These are phyloP conservation scores for Crambe crambe DNA, from an alignment of 37 sponge, comb jelly and placozoan genomes.

Conservation along the genomic window DNA sequence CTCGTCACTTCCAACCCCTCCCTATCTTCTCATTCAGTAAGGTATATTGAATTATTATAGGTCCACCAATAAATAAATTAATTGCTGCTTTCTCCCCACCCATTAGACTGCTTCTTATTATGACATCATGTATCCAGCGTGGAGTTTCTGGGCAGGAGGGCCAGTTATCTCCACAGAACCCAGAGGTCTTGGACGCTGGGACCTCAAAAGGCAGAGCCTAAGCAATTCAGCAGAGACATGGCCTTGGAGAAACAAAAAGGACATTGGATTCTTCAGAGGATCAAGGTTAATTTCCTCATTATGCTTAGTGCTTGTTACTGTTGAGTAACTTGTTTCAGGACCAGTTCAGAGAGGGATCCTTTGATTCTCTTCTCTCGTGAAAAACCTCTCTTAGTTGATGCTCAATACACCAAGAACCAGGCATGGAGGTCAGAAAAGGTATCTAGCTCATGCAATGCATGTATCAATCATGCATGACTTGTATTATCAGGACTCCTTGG, in stretches of 20 bases:
- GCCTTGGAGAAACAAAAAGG: slow-evolving; percentile 77
- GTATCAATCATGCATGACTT: neutral
- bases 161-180: slow-evolving; percentile 85
- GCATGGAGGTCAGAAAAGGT: slow-evolving; percentile 88
- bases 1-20: slow-evolving; percentile 33
- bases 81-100: neutral
- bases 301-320: neutral
- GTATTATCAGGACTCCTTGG: slow-evolving; percentile 84
- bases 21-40: slow-evolving; percentile 92
- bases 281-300: slow-evolving; percentile 59
- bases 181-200: slow-evolving; percentile 80
- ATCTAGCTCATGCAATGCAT: neutral
- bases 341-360: slow-evolving; percentile 88
- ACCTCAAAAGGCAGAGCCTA: slow-evolving; percentile 74
- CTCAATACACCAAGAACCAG: slow-evolving; percentile 93
- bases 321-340: slow-evolving; percentile 33
- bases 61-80: too few species aligned
- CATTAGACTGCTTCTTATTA: slow-evolving; percentile 54
- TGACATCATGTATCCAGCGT: slow-evolving; percentile 95
- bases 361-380: slow-evolving; percentile 68
- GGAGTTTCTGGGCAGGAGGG: slow-evolving; percentile 94
- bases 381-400: slow-evolving; percentile 73
- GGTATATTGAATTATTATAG: too few species aligned
- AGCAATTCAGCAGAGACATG: slow-evolving; percentile 45
- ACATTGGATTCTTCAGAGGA: slow-evolving; percentile 82